Percentiles rank a stretch among this genome's conserved stretches.
phyloP scores from a whole-genome alignment of 2,113 vertebrate genomes.

The Microcebus griseorufus region DNA sequence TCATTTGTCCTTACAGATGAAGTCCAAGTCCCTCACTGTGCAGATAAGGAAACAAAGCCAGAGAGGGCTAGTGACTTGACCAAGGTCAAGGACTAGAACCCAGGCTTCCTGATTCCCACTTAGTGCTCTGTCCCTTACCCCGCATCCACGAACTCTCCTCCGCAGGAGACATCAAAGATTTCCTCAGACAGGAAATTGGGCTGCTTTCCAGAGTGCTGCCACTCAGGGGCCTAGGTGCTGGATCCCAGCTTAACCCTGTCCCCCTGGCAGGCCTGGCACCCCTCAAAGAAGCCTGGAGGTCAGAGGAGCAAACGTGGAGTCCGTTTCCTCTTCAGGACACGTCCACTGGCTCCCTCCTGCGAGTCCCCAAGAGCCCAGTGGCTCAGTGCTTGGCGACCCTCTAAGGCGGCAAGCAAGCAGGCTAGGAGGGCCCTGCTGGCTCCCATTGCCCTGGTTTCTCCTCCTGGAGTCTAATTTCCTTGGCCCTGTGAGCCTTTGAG shows the following conservation, averaged over 20 bases:
- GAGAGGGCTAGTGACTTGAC: background rate
- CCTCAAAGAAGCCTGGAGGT: conserved; percentile 6
- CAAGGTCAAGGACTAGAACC: conserved; percentile 20
- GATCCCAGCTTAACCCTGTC: background rate
- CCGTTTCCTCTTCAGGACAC: background rate
- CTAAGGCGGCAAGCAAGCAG: background rate
- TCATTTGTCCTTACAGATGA: background rate
- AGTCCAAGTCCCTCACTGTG: background rate
- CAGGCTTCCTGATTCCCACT: background rate
- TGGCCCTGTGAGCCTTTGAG: conserved; percentile 48
- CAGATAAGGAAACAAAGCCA: background rate
- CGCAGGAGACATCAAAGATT: background rate
- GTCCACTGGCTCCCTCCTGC: background rate
- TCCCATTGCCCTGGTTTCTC: background rate
- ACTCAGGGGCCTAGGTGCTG: background rate
- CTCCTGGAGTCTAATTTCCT: conserved; percentile 59
- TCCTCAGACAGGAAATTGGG: background rate
- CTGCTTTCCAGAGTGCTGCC: background rate
- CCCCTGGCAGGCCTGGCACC: background rate
- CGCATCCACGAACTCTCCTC: background rate
- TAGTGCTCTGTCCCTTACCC: background rate
- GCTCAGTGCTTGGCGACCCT: background rate
- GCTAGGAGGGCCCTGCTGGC: background rate
- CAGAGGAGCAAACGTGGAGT: background rate
- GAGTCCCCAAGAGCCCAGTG: background rate